These are phyloP conservation scores for Papio anubis DNA, from an alignment of 2,113 vertebrate genomes.

Conservation along the genomic window DNA sequence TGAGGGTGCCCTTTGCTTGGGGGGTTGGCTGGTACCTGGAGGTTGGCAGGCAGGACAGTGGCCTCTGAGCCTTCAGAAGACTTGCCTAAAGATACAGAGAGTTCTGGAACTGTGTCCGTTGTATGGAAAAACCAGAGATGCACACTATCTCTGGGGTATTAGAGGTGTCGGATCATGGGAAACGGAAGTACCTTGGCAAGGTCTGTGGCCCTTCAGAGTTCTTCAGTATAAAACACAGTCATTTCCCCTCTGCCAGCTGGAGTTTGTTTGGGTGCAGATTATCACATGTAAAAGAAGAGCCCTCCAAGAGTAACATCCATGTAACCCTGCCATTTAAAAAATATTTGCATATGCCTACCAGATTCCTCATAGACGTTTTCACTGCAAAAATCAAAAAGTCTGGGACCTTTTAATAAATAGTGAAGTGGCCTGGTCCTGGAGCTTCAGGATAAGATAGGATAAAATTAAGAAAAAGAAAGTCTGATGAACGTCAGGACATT, in stretches of 20 bases:
- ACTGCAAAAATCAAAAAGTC: background rate
- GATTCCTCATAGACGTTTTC: background rate
- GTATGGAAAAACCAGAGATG: background rate
- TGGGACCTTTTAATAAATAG: background rate
- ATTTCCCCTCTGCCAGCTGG: background rate
- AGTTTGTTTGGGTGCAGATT: background rate
- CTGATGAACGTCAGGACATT: background rate
- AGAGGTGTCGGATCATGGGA: background rate
- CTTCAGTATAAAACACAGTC: background rate
- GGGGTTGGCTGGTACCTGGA: background rate
- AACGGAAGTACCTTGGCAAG: background rate
- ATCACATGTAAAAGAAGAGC: background rate
- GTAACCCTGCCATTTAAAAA: background rate
- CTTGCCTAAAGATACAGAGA: background rate
- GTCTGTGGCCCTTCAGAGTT: background rate
- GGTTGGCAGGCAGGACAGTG: background rate
- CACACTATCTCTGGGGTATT: background rate
- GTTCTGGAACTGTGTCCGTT: background rate
- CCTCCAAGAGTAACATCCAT: background rate
- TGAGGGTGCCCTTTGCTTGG: background rate
- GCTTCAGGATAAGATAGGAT: background rate
- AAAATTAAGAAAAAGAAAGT: background rate
- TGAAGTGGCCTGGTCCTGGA: background rate
- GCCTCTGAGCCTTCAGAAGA: background rate
- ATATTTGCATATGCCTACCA: background rate